Base-by-base conservation (phyloP, 1,140 invertebrate species). In the Antheraea mylitta region DNA sequence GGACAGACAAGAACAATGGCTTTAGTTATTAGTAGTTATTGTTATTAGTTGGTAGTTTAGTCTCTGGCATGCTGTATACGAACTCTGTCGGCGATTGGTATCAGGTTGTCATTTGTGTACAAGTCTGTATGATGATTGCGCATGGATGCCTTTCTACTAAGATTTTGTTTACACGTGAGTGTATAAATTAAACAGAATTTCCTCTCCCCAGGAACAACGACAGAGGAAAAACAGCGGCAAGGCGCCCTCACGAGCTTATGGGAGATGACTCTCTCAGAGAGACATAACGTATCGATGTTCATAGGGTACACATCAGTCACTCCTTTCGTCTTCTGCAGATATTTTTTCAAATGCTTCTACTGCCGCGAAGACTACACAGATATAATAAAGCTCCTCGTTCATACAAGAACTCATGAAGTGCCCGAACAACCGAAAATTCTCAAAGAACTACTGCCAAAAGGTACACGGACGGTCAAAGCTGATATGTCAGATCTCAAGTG, bases 291-390 rank as follows among this genome's bases (percentile, higher is more conserved):
- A 0, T 80, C 82, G 8, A 64, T 75, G 0, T 70, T 87, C 22
- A 53, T 87, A 60, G 84, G 79, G 62, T 73, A 73, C 68, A 86
- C 80, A 2, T 86, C 85, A 8, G 79, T 71, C 0, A 73, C 38
- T 36, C 85, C 85, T 6, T 87, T 89, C 67, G 71, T 86, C 13
- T 87, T 83, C 69, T 83, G 80, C 60, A 67, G 81, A 74, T 82
- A 83, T 19, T 83, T 70, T 68, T 88, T 86, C 71, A 87, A 90
- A 73, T 90, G 87, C 58, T 87, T 89, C 72, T 89, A 78, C 65
- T 89, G 86, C 36, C 69, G 69, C 3, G 76, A 89, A 71, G 76
- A 85, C 7, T 80, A 80, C 60, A 73, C 75, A 0, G 80, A 90
- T 42, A 76, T 86, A 30, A 74, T 71, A 30, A 37, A 66, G 6